Percentiles rank a stretch among this genome's conserved stretches.
phyloP scores from a whole-genome alignment of 2,888 invertebrate genomes.

The Argynnis bischoffii region DNA sequence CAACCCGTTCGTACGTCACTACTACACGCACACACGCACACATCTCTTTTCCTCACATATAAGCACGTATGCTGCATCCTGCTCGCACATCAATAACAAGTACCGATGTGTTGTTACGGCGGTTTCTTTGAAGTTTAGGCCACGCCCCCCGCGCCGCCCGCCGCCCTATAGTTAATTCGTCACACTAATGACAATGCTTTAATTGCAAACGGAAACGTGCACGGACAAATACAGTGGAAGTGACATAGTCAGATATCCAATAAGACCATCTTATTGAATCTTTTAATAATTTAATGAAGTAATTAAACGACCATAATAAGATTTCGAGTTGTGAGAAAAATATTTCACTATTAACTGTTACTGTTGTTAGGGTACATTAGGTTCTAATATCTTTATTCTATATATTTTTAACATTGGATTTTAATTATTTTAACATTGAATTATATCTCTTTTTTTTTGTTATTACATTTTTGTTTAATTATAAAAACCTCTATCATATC shows the following conservation, averaged over 20 bases:
- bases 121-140: constrained; percentile 72
- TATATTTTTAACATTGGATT: neutral
- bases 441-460: no score
- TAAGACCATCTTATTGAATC: constrained; percentile 17
- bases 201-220: constrained; percentile 65
- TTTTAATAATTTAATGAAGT: constrained; percentile 11
- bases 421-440: neutral
- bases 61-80: constrained; percentile 42
- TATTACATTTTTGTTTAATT: no score
- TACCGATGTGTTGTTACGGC: constrained; percentile 67
- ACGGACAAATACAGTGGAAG: constrained; percentile 32
- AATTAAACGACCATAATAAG: constrained; percentile 14
- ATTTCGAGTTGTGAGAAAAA: constrained; percentile 20
- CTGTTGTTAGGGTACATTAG: constrained; percentile 3
- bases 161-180: constrained; percentile 70
- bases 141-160: constrained; percentile 66
- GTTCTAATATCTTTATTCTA: neutral
- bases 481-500: no score
- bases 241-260: constrained; percentile 30
- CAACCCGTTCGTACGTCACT: constrained; percentile 72
- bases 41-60: constrained; percentile 48
- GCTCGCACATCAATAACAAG: constrained; percentile 60
- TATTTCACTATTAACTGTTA: constrained; percentile 12
- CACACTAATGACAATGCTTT: constrained; percentile 79
- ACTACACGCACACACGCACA: constrained; percentile 37